Percentiles rank a stretch among this genome's conserved stretches.
Evolutionary conservation across 2,113 vertebrate genomes (phyloP).

Genomic region (Anguilla japonica): DNA sequence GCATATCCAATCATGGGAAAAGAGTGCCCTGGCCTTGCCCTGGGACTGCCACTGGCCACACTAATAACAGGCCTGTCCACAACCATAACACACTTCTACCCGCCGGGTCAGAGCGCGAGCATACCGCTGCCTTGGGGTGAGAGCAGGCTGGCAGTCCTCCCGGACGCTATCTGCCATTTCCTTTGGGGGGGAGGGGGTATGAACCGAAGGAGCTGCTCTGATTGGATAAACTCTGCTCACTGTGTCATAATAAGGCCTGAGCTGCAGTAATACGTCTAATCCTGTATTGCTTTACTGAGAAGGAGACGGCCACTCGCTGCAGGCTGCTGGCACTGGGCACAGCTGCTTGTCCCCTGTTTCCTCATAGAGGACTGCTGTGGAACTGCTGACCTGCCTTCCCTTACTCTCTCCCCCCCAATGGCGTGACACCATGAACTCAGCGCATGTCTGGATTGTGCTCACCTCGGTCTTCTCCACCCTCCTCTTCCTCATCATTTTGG

Average conservation of each 20-base stretch:
- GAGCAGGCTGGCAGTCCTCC: not conserved
- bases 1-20: not conserved
- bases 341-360: too few species aligned
- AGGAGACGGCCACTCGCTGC: not conserved
- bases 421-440: constrained; percentile 47
- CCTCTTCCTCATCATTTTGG: constrained; percentile 57
- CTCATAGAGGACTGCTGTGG: too few species aligned
- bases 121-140: not conserved
- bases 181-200: too few species aligned
- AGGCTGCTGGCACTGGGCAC: not conserved
- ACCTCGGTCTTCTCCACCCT: constrained; percentile 49
- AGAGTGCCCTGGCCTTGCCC: not conserved
- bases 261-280: not conserved
- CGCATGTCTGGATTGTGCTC: constrained; percentile 43
- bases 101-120: not conserved
- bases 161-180: not conserved
- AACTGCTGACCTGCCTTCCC: too few species aligned
- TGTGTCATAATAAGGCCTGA: not conserved
- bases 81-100: not conserved
- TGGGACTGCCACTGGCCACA: not conserved
- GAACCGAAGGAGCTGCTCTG: not conserved
- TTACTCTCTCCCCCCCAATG: not conserved
- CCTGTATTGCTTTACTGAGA: not conserved
- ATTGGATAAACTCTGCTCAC: not conserved
- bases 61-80: not conserved